Conservation (phyloP, 2,797 vertebrate genomes). For the Serranus cabrilla region DNA sequence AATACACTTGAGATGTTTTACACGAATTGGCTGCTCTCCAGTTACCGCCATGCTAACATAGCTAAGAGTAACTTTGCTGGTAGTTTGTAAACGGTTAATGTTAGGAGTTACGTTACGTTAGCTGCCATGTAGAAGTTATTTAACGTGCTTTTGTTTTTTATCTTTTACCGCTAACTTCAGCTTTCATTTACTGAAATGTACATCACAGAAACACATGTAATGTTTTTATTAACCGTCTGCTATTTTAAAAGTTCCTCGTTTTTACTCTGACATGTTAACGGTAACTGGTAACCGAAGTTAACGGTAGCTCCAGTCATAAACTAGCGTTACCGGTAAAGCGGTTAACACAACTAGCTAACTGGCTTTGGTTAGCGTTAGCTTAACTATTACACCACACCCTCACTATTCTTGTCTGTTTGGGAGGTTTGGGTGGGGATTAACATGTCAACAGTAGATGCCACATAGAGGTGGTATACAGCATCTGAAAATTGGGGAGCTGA, state of each 20-base stretch:
- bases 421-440: too few species aligned
- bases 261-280: neutral
- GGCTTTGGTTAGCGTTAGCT: neutral
- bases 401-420: too few species aligned
- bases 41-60: conserved; percentile 18
- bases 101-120: neutral
- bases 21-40: neutral
- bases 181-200: neutral
- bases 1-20: neutral
- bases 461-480: too few species aligned
- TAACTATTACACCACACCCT: too few species aligned
- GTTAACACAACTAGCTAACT: neutral
- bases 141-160: neutral
- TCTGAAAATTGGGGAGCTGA: too few species aligned
- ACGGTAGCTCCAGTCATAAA: neutral
- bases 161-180: too few species aligned
- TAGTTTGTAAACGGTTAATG: conserved; percentile 21
- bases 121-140: neutral
- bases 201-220: neutral
- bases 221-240: neutral
- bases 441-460: too few species aligned
- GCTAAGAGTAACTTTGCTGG: conserved; percentile 18
- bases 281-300: too few species aligned
- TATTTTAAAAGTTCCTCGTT: too few species aligned
- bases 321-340: neutral